Conservation (phyloP, 1,140 invertebrate species). For the Wasmannia auropunctata region DNA sequence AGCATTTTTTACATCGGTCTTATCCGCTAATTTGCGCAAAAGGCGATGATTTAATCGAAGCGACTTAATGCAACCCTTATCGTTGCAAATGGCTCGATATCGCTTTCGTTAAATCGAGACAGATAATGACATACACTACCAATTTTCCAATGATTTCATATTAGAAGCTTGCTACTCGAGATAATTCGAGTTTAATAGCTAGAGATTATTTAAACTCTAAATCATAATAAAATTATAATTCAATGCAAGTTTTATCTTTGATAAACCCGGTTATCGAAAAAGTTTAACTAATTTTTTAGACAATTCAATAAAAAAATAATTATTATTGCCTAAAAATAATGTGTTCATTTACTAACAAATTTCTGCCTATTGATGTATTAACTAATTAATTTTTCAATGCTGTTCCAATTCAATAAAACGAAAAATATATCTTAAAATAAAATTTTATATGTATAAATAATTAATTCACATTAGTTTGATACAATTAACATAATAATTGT, state of each 20-base stretch:
- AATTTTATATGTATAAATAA: background rate
- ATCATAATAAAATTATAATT: background rate
- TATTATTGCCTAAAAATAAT: background rate
- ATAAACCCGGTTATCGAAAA: background rate
- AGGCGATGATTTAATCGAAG: background rate
- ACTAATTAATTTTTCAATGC: background rate
- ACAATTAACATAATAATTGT: no score
- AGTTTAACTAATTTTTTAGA: background rate
- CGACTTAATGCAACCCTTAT: background rate
- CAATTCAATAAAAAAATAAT: background rate
- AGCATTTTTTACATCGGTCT: background rate
- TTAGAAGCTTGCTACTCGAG: background rate
- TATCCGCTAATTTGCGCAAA: background rate
- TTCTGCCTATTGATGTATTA: background rate
- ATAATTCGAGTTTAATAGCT: background rate
- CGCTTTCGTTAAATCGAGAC: background rate
- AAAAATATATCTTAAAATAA: background rate
- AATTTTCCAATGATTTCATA: background rate
- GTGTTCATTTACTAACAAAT: background rate
- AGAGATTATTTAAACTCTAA: background rate
- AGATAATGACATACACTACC: background rate
- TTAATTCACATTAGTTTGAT: background rate
- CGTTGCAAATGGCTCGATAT: background rate
- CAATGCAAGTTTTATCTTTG: background rate
- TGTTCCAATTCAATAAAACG: background rate